These are phyloP conservation scores for Cordilura impudica DNA, from an alignment of 2,888 invertebrate species.

Conservation along the genomic window DNA sequence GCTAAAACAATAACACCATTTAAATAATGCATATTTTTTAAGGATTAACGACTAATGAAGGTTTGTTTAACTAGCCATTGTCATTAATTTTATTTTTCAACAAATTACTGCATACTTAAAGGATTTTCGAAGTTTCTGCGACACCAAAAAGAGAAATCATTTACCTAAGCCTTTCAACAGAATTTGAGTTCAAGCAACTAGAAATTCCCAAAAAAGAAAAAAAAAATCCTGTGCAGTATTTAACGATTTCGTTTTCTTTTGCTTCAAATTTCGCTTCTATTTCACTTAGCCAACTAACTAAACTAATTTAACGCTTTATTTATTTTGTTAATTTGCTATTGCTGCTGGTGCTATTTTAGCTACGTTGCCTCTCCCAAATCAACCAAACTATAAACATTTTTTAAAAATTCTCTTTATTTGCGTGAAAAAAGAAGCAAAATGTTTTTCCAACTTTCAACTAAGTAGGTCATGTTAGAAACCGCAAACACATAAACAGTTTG, in stretches of 20 bases:
- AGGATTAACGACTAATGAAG: too few species aligned
- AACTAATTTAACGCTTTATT: conserved; percentile 62
- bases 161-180: not conserved
- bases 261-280: not conserved
- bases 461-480: conserved; percentile 43
- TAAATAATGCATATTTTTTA: too few species aligned
- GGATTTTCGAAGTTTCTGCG: not conserved
- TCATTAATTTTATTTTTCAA: not conserved
- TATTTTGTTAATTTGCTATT: conserved; percentile 57
- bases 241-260: not conserved
- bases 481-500: not conserved
- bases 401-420: conserved; percentile 38
- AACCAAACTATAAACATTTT: conserved; percentile 21
- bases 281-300: conserved; percentile 28
- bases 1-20: too few species aligned
- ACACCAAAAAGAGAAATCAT: not conserved
- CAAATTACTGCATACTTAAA: not conserved
- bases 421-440: not conserved
- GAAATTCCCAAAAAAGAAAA: not conserved
- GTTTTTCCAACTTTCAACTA: conserved; percentile 5
- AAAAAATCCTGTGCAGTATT: not conserved
- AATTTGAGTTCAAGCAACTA: not conserved
- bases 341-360: not conserved
- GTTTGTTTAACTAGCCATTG: too few species aligned
- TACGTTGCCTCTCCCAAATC: not conserved